Evolutionary conservation across 2,113 vertebrate genomes (phyloP), one percentile per base, ranked within the genome.

Genomic region (Pangasianodon hypophthalmus): DNA sequence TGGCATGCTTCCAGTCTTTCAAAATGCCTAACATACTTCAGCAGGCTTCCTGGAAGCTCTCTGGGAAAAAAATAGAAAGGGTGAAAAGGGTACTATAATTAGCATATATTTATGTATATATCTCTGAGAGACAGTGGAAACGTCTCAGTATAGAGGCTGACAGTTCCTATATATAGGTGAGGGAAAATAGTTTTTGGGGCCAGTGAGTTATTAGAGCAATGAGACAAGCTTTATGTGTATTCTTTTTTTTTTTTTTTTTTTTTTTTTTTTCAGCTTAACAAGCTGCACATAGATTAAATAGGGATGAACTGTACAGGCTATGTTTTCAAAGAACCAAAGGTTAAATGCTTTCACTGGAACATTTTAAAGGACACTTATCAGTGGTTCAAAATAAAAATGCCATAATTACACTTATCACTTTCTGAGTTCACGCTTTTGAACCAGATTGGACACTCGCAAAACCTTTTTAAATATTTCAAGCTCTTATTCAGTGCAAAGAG

Each of bases 161-260:
- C 91, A 93, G 88, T 84, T 93, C 91, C 92, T 94, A 95, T 95
- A 95, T 95, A 95, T 94, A 94, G 92, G 94, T 91, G 91, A 93
- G 93, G 88, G 87, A 90, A 93, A 93, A 92, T 87, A 88, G 93
- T 92, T 93, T 95, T 95, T 94, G 90, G 94, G 94, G 94, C 95
- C 93, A 93, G 91, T 62, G 84, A 89, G 90, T 90, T 88, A 81
- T 94, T 91, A 93, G 91, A 92, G 91, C 13, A 37, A 6, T 37
- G 84, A 86, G 64, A 88, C 88, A 91, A 88, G 90, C 91, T 93
- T 37, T 90, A 56, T 93, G 92, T 92, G 94, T 95, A 93, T 95
- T 83, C 82, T 29, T n/a, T 67, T 58, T 37, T n/a, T 67, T 58
- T 29, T n/a, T 67, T 58, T 37, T n/a, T 67, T 58, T 46, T 79